Base-by-base conservation (phyloP, 2,113 vertebrate genomes). In the Phaethornis superciliosus region DNA sequence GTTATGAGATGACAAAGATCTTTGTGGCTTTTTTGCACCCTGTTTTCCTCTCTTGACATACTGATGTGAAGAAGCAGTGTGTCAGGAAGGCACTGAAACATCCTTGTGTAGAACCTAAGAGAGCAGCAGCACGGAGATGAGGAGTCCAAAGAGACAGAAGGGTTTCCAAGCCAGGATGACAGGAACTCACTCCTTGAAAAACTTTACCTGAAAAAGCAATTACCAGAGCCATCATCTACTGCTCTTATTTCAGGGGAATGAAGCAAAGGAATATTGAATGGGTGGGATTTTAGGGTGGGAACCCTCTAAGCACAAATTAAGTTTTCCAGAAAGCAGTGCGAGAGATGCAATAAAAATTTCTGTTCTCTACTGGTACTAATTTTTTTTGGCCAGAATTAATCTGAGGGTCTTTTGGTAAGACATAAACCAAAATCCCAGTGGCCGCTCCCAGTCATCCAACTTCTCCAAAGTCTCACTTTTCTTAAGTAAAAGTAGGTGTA, bases 241-340 rank as follows among this genome's bases (percentile, higher is more conserved):
- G 10, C 33, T 81, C 9, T 7, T 24, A 23, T 46, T 91, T 76
- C 65, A 30, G 56, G 33, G 47, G 51, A 44, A 40, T 64, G 55
- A 18, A 71, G 65, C 9, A 37, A 32, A 81, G 10, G 33, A 88
- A 6, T 7, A 24, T 70, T 16, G 3, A 51, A 40, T 4, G 20
- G 79, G 82, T 74, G 76, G 28, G 35, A 80, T 90, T 92, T 93
- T 32, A 67, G 72, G 46, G 79, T 74, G 87, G 78, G 55, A 89
- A 89, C 37, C 2, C 0, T 74, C 40, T 37, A 28, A 5, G 0
- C 21, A 16, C 21, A 24, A 35, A 56, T 19, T 3, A 13, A 26
- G 4, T 40, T 89, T 87, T 88, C 88, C 26, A 26, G 71, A 52
- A 70, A 64, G 17, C 5, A 7, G 35, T 28, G 2, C 62, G 69